These are phyloP conservation scores for Poecilus cupreus DNA, from an alignment of 2,888 invertebrate species.

Conservation along the genomic window DNA sequence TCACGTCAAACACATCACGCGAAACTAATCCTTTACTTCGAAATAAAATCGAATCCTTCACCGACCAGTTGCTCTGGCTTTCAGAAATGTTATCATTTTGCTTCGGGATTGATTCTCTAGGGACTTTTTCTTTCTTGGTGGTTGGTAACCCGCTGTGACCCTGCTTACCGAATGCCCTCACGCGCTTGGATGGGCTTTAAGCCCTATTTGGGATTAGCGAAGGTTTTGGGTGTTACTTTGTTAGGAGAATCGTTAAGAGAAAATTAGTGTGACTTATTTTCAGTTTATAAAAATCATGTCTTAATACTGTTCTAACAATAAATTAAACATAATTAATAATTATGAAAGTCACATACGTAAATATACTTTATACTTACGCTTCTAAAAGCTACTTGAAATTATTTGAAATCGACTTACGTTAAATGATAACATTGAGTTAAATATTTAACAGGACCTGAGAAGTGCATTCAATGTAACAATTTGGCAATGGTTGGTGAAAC, in stretches of 20 bases:
- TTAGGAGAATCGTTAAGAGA: too few relatives aligned
- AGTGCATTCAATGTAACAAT: too few relatives aligned
- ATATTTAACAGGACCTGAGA: too few relatives aligned
- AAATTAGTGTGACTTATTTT: neutral
- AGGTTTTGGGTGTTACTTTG: neutral
- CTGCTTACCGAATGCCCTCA: neutral
- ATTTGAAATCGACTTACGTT: too few relatives aligned
- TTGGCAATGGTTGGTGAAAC: too few relatives aligned
- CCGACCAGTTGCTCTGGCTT: neutral
- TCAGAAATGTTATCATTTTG: constrained; percentile 7
- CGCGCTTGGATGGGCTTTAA: neutral
- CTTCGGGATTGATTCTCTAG: neutral
- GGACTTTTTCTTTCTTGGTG: neutral
- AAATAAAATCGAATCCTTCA: neutral
- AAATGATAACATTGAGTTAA: too few relatives aligned
- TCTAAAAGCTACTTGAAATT: too few relatives aligned
- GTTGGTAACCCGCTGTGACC: neutral
- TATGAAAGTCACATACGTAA: too few relatives aligned
- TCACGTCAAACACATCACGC: constrained; percentile 17
- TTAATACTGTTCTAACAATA: too few relatives aligned
- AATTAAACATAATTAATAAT: too few relatives aligned
- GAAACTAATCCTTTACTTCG: constrained; percentile 13
- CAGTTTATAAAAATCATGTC: too few relatives aligned
- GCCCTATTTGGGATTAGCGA: constrained; percentile 4
- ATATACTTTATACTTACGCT: too few relatives aligned